These are phyloP conservation scores for Uropetala carovei DNA, from an alignment of 2,888 invertebrate species.

Conservation along the genomic window DNA sequence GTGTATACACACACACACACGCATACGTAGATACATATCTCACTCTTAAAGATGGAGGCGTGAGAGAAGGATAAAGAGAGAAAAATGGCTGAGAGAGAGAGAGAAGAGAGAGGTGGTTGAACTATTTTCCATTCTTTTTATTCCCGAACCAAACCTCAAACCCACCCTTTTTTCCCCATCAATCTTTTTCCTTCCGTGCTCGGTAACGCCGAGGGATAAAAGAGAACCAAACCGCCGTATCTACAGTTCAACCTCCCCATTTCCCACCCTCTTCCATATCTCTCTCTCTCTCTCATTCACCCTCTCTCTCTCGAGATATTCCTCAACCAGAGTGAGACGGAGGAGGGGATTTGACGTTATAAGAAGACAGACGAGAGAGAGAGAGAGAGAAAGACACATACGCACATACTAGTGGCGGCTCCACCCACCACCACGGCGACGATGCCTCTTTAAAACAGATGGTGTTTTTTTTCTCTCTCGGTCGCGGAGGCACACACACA, in stretches of 20 bases:
- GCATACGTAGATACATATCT: not conserved
- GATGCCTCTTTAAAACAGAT: not conserved
- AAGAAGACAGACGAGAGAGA: not conserved
- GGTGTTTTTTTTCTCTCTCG: not conserved
- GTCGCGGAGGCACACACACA: not conserved
- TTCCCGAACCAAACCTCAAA: not conserved
- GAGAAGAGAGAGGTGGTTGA: not conserved
- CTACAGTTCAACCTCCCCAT: too few relatives aligned
- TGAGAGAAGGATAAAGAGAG: constrained; percentile 18
- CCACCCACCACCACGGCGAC: not conserved
- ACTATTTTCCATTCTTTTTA: not conserved
- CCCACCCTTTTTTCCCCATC: constrained; percentile 25
- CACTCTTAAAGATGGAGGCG: not conserved
- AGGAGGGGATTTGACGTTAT: not conserved
- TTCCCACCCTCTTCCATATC: too few relatives aligned
- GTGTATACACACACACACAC: not conserved
- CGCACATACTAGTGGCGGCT: not conserved
- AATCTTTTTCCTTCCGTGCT: not conserved
- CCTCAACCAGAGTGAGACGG: not conserved
- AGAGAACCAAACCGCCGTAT: too few relatives aligned
- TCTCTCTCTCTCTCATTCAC: too few relatives aligned
- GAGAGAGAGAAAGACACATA: not conserved
- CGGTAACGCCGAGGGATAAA: not conserved
- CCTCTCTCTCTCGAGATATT: not conserved
- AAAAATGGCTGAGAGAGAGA: not conserved